A percentile compares a stretch with the other conserved stretches of the same genome.
Evolutionary conservation across 2,113 vertebrate species (phyloP).

Genomic region (Notarius quadriscutis): DNA sequence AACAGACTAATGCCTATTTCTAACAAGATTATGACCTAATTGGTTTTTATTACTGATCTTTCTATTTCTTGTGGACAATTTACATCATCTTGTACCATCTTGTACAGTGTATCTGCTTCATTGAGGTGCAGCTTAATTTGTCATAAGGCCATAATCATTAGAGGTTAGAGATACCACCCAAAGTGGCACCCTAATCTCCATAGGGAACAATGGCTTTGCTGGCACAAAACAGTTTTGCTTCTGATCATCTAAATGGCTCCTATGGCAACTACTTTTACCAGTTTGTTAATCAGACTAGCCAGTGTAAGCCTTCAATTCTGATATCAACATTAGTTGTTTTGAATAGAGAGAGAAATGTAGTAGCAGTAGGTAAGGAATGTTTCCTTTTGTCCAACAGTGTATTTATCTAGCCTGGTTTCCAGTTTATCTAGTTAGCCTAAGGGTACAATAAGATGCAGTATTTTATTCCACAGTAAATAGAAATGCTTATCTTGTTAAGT

Average conservation of each 20-base stretch:
- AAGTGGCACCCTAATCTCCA: neutral
- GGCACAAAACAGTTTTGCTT: neutral
- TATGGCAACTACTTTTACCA: neutral
- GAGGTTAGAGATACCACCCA: neutral
- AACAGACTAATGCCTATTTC: neutral
- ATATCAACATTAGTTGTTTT: no score
- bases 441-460: neutral
- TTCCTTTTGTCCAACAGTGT: no score
- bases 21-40: neutral
- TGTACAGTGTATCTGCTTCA: neutral
- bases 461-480: neutral
- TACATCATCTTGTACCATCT: neutral
- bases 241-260: neutral
- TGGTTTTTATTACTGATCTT: neutral
- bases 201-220: neutral
- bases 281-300: no score
- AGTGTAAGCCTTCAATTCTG: no score
- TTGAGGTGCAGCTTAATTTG: neutral
- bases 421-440: neutral
- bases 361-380: no score
- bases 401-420: no score
- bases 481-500: neutral
- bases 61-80: neutral
- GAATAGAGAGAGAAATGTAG: no score
- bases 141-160: neutral